Percentiles rank a stretch among this genome's conserved stretches.
Evolutionary conservation across 2,113 vertebrate species (phyloP).

Genomic region (Mus spicilegus): DNA sequence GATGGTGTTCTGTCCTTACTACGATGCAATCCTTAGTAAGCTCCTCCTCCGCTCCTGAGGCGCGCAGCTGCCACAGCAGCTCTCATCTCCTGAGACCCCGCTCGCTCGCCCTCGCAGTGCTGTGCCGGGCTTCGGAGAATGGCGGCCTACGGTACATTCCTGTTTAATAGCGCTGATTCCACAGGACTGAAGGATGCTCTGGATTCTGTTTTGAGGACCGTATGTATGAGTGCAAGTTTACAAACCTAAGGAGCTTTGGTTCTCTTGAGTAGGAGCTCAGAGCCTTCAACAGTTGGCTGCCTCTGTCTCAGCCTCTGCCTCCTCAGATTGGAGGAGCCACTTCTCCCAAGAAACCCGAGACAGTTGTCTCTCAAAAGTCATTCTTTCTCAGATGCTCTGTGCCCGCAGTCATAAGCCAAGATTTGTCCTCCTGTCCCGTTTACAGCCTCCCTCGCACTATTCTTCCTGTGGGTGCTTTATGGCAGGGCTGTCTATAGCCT

Average conservation of each 20-base stretch:
- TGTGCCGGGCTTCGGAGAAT: slow-evolving; percentile 65
- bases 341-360: not conserved
- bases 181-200: slow-evolving; percentile 40
- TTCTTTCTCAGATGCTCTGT: not conserved
- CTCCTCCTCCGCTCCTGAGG: slow-evolving; percentile 81
- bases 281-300: not conserved
- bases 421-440: not conserved
- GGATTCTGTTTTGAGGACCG: slow-evolving; percentile 63
- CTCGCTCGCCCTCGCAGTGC: not conserved
- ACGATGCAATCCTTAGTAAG: slow-evolving; percentile 91
- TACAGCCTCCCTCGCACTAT: not conserved
- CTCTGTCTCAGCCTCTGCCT: not conserved
- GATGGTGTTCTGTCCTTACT: slow-evolving; percentile 97
- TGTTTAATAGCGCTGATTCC: slow-evolving; percentile 52
- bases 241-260: slow-evolving; percentile 47
- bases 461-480: not conserved
- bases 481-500: slow-evolving; percentile 25
- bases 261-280: not conserved
- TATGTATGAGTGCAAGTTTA: slow-evolving; percentile 75
- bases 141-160: slow-evolving; percentile 72
- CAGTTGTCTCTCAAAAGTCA: not conserved
- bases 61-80: not conserved
- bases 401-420: not conserved
- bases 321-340: not conserved
- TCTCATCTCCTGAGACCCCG: slow-evolving; percentile 23